Base-by-base conservation (phyloP, 2,797 vertebrate genomes). In the Centropyge bicolor region DNA sequence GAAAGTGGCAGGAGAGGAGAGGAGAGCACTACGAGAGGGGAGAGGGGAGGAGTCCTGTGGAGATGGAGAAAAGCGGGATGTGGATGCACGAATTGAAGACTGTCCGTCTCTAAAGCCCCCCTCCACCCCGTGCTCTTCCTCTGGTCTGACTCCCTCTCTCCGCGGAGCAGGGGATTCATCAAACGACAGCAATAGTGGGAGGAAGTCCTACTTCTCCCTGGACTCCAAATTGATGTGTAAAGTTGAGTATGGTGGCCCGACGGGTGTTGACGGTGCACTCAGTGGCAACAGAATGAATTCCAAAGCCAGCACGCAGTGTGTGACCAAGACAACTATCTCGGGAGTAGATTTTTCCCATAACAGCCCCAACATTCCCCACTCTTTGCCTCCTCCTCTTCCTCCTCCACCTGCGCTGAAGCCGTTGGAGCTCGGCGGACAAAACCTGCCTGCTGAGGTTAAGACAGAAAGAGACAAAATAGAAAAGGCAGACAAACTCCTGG, bases 371-470 rank as follows among this genome's bases (percentile, higher is more conserved):
- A 78, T 94, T 78, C 67, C 91, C 13, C 93, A 93, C 78, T 84
- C 93, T 11, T 90, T 94, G 61, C 93, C 95, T 81, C 89, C 92
- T 16, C 91, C 95, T n/a, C 93, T 96, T 68, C 95, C 95, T 62
- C 95, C 96, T 70, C 95, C 95, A 86, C 96, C 96, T 84, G 96
- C 96, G 61, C 86, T 96, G 62, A 96, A 96, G 84, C 96, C 96
- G 20, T 81, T 96, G 79, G 96, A 96, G 88, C 88, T 94, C 1
- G 95, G 95, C 41, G 95, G 91, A 66, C 95, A 93, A 87, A 95
- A 86, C 82, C 72, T 93, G 69, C 85, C 93, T 22, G 79, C 74
- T 56, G 95, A 96, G 76, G 88, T 89, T 62, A 96, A 96, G 88
- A 86, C 88, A 43, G 96, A 96, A 82, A 92, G 95, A 83, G 95